A percentile compares a stretch with the other conserved stretches of the same genome.
phyloP scores from a whole-genome alignment of 2,113 vertebrate species.

The Mesoclemmys tuberculata region DNA sequence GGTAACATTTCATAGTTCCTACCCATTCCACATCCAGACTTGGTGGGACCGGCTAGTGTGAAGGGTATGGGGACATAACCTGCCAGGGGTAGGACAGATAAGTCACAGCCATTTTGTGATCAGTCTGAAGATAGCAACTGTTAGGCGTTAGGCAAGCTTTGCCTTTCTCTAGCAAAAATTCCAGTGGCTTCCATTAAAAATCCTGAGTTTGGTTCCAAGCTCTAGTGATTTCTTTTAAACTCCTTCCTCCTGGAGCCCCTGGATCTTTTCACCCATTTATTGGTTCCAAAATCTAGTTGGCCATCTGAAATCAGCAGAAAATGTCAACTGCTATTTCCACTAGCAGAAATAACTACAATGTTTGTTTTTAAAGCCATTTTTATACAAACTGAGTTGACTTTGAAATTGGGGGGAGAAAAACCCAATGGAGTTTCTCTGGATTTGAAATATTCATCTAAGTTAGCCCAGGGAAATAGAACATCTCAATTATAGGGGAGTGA shows the following conservation, averaged over 20 bases:
- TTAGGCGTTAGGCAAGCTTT: background rate
- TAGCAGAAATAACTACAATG: background rate
- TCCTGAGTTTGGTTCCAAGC: background rate
- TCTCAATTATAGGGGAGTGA: background rate
- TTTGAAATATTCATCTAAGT: background rate
- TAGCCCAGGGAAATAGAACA: background rate
- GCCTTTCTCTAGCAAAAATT: background rate
- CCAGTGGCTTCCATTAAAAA: accelerated
- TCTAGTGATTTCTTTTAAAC: accelerated
- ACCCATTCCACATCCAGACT: background rate
- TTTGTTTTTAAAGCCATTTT: background rate
- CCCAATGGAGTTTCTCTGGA: background rate
- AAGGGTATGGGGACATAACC: background rate
- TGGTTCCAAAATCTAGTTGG: background rate
- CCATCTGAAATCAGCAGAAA: background rate
- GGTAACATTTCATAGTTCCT: background rate
- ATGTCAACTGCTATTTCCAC: background rate
- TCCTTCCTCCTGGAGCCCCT: background rate
- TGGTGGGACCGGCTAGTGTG: background rate
- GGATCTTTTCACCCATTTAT: background rate
- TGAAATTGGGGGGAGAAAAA: background rate
- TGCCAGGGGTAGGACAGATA: background rate
- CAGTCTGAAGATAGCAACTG: background rate
- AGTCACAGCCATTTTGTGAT: accelerated
- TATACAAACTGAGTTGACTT: background rate